Conservation (phyloP, 2,888 invertebrate species). For the Gari tellinella region DNA sequence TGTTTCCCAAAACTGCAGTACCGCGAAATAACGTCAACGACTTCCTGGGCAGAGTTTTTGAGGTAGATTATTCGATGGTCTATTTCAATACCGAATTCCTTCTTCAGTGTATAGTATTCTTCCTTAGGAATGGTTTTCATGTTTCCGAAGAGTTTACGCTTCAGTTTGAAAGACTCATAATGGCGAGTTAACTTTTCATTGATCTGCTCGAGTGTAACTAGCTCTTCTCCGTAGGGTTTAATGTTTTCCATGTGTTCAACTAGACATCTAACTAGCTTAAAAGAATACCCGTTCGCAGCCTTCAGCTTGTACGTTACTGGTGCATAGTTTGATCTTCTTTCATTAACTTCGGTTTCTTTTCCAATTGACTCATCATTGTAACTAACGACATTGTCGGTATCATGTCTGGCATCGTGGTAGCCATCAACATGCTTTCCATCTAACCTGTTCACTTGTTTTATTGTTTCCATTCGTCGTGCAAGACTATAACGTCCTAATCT, state of each 20-base stretch:
- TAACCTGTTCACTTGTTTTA: constrained; percentile 43
- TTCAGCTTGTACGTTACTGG: background rate
- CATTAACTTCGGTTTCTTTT: background rate
- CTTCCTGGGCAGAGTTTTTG: constrained; percentile 30
- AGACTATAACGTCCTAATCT: constrained; percentile 51
- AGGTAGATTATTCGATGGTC: constrained; percentile 47
- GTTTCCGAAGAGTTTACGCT: constrained; percentile 40
- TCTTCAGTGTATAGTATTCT: constrained; percentile 39
- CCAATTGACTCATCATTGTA: background rate
- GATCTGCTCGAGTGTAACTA: constrained; percentile 30
- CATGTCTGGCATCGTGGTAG: background rate
- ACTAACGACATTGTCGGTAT: background rate
- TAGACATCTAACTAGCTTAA: constrained; percentile 19
- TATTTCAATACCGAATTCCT: constrained; percentile 48
- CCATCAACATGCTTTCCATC: constrained; percentile 13
- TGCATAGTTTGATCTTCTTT: background rate
- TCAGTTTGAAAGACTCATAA: constrained; percentile 35
- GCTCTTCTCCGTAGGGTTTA: constrained; percentile 42
- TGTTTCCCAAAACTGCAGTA: constrained; percentile 54
- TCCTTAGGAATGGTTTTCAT: constrained; percentile 43
- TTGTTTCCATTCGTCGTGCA: constrained; percentile 49
- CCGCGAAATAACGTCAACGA: constrained; percentile 31
- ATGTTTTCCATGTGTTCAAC: constrained; percentile 41
- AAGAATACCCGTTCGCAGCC: constrained; percentile 13
- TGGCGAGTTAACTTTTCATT: constrained; percentile 25